Conservation (phyloP, 2,888 invertebrate genomes). For the Tiliacea citrago region DNA sequence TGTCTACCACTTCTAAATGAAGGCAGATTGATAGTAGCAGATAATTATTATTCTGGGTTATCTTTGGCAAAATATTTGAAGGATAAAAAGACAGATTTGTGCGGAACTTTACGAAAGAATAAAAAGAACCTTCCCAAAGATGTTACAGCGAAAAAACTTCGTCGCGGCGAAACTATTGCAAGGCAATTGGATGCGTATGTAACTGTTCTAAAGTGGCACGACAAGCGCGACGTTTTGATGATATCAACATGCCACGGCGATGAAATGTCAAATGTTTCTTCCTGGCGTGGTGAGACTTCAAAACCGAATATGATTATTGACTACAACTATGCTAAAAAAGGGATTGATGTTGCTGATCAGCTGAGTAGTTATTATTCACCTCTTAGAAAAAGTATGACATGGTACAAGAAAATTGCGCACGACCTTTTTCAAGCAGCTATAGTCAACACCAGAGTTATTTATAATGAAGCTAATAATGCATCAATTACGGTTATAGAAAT, state of each 20-base stretch:
- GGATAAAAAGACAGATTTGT: conserved; percentile 36
- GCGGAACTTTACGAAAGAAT: conserved; percentile 35
- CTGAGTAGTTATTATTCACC: conserved; percentile 45
- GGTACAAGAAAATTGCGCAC: conserved; percentile 43
- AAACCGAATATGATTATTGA: conserved; percentile 37
- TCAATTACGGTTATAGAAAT: conserved; percentile 31
- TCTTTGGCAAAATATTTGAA: conserved; percentile 40
- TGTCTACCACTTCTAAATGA: conserved; percentile 48
- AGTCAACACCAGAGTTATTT: conserved; percentile 41
- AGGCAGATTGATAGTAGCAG: conserved; percentile 26
- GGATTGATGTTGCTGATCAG: conserved; percentile 32
- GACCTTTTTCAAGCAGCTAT: conserved; percentile 39
- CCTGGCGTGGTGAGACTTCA: conserved; percentile 32
- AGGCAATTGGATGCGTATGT: conserved; percentile 47
- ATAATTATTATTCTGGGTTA: conserved; percentile 32
- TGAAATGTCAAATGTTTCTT: conserved; percentile 40
- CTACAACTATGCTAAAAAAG: conserved; percentile 51
- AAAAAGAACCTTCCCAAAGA: conserved; percentile 33
- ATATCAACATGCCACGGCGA: conserved; percentile 55
- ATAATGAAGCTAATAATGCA: conserved; percentile 34
- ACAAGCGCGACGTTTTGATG: conserved; percentile 55
- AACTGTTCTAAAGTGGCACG: conserved; percentile 51
- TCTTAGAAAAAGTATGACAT: conserved; percentile 39
- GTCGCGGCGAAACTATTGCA: conserved; percentile 43
- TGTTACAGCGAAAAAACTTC: conserved; percentile 21